Evolutionary conservation across 2,113 vertebrate species (phyloP).

Genomic region (Aegotheles bennettii): DNA sequence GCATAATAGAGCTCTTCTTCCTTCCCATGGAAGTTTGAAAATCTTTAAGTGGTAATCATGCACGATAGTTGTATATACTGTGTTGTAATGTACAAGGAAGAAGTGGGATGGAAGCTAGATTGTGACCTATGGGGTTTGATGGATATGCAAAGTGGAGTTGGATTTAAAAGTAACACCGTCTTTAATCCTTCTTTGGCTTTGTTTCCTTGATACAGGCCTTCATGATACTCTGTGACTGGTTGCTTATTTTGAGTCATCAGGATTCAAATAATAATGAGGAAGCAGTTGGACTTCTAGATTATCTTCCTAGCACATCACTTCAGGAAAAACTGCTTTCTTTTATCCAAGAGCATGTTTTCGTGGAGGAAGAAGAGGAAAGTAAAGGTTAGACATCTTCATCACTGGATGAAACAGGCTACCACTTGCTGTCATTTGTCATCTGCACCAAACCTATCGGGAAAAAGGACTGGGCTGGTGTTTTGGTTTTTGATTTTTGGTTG

Average conservation of each 20-base stretch:
- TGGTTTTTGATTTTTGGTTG: neutral
- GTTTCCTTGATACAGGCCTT: slow-evolving; percentile 77
- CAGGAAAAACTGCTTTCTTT: slow-evolving; percentile 83
- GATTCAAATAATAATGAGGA: slow-evolving; percentile 69
- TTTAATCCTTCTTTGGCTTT: neutral
- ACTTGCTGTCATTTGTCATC: neutral
- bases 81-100: neutral
- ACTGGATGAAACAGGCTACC: neutral
- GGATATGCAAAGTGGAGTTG: neutral
- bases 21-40: neutral
- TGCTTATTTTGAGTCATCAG: slow-evolving; percentile 83
- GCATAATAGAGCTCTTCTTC: neutral
- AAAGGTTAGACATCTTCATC: slow-evolving; percentile 66
- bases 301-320: slow-evolving; percentile 77
- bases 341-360: slow-evolving; percentile 76
- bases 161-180: neutral
- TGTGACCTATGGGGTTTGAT: neutral
- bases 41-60: neutral
- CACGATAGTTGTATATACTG: neutral
- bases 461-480: neutral
- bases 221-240: slow-evolving; percentile 81
- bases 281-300: slow-evolving; percentile 60
- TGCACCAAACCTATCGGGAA: neutral
- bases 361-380: slow-evolving; percentile 59
- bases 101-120: neutral